These are phyloP conservation scores for Brachypterus glaber DNA, from an alignment of 2,888 invertebrate genomes.

Conservation along the genomic window DNA sequence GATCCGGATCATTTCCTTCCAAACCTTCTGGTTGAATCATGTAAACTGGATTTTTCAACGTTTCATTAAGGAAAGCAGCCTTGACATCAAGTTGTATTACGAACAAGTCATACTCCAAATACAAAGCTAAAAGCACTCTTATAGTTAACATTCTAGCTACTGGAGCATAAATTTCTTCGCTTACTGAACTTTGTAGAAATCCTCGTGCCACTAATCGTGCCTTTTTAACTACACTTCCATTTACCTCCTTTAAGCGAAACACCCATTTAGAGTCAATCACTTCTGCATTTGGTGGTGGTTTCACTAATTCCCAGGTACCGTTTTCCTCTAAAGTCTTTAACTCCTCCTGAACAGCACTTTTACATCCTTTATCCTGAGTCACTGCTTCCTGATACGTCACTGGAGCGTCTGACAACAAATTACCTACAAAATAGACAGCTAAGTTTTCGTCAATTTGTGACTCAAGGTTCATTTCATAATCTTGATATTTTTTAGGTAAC, in stretches of 20 bases:
- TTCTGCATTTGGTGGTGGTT: constrained; percentile 9
- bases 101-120: constrained; percentile 2
- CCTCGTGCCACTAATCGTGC: constrained; percentile 17
- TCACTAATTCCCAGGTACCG: constrained; percentile 15
- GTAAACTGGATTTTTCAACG: constrained; percentile 9
- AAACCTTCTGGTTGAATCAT: constrained; percentile 10
- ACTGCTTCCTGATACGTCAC: constrained; percentile 15
- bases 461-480: not conserved
- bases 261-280: constrained; percentile 19
- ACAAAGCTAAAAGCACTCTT: constrained; percentile 5
- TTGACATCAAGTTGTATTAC: not conserved
- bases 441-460: constrained; percentile 7
- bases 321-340: constrained; percentile 9
- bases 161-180: constrained; percentile 3
- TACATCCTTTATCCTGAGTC: constrained; percentile 11
- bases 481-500: not conserved
- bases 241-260: constrained; percentile 14
- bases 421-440: constrained; percentile 12
- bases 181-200: constrained; percentile 8
- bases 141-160: constrained; percentile 6
- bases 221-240: constrained; percentile 12
- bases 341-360: constrained; percentile 13
- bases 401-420: constrained; percentile 16
- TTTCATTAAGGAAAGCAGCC: not conserved
- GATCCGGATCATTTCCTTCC: constrained; percentile 6